Percentiles rank a stretch among this genome's conserved stretches.
These are phyloP conservation scores for Epicauta chinensis DNA, from an alignment of 1,140 invertebrate genomes.

Conservation along the genomic window DNA sequence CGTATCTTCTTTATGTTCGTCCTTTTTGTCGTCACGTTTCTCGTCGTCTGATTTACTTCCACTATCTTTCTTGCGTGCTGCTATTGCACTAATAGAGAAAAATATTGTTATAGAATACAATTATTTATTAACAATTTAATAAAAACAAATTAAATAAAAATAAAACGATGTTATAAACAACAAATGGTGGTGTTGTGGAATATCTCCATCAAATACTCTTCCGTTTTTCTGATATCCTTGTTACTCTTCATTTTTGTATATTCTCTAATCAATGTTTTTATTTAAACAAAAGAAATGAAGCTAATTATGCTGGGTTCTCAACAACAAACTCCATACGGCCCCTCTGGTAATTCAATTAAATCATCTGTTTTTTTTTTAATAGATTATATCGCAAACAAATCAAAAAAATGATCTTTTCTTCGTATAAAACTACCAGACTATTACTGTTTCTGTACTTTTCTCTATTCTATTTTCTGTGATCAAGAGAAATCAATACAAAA, in stretches of 20 bases:
- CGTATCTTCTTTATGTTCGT: conserved; percentile 39
- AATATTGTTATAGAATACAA: conserved; percentile 1
- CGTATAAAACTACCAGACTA: too few species aligned
- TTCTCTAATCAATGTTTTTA: too few species aligned
- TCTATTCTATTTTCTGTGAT: too few species aligned
- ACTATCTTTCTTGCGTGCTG: conserved; percentile 16
- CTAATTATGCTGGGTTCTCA: background rate
- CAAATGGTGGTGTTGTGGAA: conserved; percentile 1
- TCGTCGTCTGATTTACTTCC: conserved; percentile 18
- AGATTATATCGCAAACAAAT: too few species aligned
- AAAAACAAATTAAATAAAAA: background rate
- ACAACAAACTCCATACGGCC: conserved; percentile 3
- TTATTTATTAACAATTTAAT: background rate
- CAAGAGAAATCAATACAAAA: too few species aligned
- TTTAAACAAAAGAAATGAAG: too few species aligned
- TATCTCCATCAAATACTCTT: conserved; percentile 3
- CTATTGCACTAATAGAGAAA: conserved; percentile 26
- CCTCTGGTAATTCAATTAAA: conserved; percentile 3
- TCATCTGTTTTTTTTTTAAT: conserved; percentile 1
- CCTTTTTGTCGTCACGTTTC: conserved; percentile 15
- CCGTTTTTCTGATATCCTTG: too few species aligned
- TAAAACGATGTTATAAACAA: background rate
- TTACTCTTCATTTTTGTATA: too few species aligned
- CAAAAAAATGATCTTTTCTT: too few species aligned
- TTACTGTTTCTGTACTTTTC: too few species aligned